Conservation (phyloP, 2,113 vertebrate genomes). For the Gambusia holbrooki region DNA sequence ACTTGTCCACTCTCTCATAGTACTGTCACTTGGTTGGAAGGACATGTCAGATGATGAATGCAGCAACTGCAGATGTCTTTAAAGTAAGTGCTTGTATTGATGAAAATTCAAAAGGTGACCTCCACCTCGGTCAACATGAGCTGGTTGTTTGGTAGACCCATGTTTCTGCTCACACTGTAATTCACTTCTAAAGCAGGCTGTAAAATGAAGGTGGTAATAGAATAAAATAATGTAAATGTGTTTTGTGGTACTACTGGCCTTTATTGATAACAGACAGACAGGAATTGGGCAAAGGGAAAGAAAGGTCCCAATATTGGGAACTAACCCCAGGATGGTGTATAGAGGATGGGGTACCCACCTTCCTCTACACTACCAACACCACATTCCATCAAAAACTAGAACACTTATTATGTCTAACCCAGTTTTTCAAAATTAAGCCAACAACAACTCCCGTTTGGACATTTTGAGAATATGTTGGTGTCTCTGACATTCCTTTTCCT, state of each 20-base stretch:
- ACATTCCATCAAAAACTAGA: not conserved
- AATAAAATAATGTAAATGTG: not conserved
- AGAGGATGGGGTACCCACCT: too few species aligned
- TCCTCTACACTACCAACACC: too few species aligned
- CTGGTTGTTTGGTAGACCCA: not conserved
- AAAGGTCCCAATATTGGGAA: too few species aligned
- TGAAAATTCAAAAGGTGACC: not conserved
- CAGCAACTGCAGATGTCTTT: not conserved
- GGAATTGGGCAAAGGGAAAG: too few species aligned
- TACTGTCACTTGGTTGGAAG: not conserved
- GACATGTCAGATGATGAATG: not conserved
- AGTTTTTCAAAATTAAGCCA: not conserved
- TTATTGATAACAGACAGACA: too few species aligned
- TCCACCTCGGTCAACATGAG: not conserved
- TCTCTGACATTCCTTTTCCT: too few species aligned
- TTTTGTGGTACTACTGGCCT: too few species aligned
- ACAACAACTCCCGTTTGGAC: not conserved
- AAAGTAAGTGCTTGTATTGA: not conserved
- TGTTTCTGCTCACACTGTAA: not conserved
- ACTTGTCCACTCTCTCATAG: not conserved
- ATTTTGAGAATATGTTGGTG: not conserved
- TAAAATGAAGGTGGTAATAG: not conserved
- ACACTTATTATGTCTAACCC: not conserved
- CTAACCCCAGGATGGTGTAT: too few species aligned
- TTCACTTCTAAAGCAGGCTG: not conserved